These are phyloP conservation scores for Omphaloscelis lunosa DNA, from an alignment of 2,888 invertebrate species.

Conservation along the genomic window DNA sequence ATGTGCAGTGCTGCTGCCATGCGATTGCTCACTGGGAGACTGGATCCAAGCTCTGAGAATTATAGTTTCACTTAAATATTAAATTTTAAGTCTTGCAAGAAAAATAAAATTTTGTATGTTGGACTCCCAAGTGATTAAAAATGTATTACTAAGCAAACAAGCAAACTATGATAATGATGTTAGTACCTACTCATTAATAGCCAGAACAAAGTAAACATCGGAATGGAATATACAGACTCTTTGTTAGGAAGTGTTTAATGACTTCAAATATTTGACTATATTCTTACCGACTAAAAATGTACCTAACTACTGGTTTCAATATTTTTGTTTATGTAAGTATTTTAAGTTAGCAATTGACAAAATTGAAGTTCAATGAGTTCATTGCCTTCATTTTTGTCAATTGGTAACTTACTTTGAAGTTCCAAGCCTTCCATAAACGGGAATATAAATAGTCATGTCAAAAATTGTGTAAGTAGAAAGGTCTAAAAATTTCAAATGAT, in stretches of 20 bases:
- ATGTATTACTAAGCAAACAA: neutral
- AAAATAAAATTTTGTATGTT: constrained; percentile 1
- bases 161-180: neutral
- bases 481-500: neutral
- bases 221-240: neutral
- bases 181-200: neutral
- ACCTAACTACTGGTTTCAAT: neutral
- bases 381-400: neutral
- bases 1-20: constrained; percentile 55
- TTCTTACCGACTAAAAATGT: neutral
- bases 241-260: neutral
- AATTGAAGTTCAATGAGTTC: too few relatives aligned
- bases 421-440: neutral
- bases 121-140: neutral
- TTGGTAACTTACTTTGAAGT: neutral
- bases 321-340: neutral
- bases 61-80: neutral
- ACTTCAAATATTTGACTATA: neutral
- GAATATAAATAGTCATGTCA: neutral
- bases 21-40: constrained; percentile 33
- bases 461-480: neutral
- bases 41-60: neutral
- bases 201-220: neutral
- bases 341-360: too few relatives aligned
- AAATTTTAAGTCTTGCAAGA: neutral